Evolutionary conservation across 2,113 vertebrate genomes (phyloP), one percentile per base, ranked within the genome.

Genomic region (Pontoporia blainvillei): DNA sequence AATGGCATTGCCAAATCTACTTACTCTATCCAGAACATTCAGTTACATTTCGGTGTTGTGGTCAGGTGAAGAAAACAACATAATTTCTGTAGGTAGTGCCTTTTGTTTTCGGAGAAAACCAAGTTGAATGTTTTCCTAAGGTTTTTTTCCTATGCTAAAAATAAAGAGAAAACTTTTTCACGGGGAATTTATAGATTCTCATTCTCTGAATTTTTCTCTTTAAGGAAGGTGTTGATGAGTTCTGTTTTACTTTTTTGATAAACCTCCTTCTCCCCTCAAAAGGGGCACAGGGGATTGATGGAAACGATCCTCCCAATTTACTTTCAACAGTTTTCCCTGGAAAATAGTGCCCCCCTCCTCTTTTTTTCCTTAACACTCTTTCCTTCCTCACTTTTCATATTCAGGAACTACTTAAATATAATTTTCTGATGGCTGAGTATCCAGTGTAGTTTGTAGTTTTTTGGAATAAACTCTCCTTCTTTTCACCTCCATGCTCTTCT

Each of bases 241-340:
- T 71, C 27, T 3, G 1, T 71, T 88, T 91, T 57, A 21, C 11
- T 76, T 87, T 54, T 61, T 17, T 34, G 29, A n/a, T 13, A 52
- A 49, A 5, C 6, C 8, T 1, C 1, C 1, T 66, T 11, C 7
- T 67, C 8, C 8, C 18, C 29, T 73, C n/a, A 27, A 52, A 79
- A 1, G 2, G 3, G 5, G 7, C 17, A 1, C 15, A 76, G 2
- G 5, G 20, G 6, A 4, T 29, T 31, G 71, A 31, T 10, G 54
- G 20, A 34, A 29, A 31, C 62, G 49, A 61, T 41, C 25, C 41
- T 83, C 34, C 54, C 73, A n/a, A 29, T 29, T 49, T 39, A 27
- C 23, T 36, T 59, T 18, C 3, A 86, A n/a, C 36, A 31, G 0
- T 44, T 71, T 29, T 72, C 12, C 31, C 11, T 46, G 2, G 44